These are phyloP conservation scores for Scaptodrosophila lebanonensis DNA, from an alignment of 1,140 invertebrate species.

Conservation along the genomic window DNA sequence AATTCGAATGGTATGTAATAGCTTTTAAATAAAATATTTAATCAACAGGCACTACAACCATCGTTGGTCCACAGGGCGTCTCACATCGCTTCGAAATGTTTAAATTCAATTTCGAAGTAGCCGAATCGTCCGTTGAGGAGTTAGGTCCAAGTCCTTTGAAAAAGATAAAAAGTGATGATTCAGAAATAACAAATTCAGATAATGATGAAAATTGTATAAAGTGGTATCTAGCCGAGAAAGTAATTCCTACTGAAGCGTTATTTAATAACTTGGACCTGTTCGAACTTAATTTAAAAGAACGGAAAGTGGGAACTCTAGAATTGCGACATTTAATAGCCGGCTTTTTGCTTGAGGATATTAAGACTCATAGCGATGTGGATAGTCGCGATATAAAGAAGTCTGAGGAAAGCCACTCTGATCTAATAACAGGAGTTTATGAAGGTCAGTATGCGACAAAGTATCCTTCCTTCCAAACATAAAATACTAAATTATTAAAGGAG, in stretches of 20 bases:
- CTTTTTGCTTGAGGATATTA: slow-evolving; percentile 60
- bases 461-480: background rate
- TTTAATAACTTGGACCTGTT: slow-evolving; percentile 71
- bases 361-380: slow-evolving; percentile 56
- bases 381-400: slow-evolving; percentile 79
- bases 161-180: background rate
- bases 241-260: slow-evolving; percentile 24
- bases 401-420: slow-evolving; percentile 84
- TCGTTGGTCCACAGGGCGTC: slow-evolving; percentile 34
- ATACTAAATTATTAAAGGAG: slow-evolving; percentile 80
- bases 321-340: slow-evolving; percentile 56
- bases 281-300: slow-evolving; percentile 57
- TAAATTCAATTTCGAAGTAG: slow-evolving; percentile 79
- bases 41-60: too few relatives aligned
- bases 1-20: too few relatives aligned
- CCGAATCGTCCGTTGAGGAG: slow-evolving; percentile 43
- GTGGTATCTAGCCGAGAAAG: slow-evolving; percentile 58
- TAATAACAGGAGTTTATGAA: slow-evolving; percentile 85
- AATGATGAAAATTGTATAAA: slow-evolving; percentile 24
- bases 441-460: slow-evolving; percentile 77
- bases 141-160: slow-evolving; percentile 30
- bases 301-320: slow-evolving; percentile 21
- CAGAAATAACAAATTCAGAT: background rate
- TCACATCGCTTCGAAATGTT: slow-evolving; percentile 64
- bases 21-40: too few relatives aligned